Evolutionary conservation across 2,113 vertebrate genomes (phyloP), one percentile per base, ranked within the genome.

Genomic region (Atrichornis clamosus): DNA sequence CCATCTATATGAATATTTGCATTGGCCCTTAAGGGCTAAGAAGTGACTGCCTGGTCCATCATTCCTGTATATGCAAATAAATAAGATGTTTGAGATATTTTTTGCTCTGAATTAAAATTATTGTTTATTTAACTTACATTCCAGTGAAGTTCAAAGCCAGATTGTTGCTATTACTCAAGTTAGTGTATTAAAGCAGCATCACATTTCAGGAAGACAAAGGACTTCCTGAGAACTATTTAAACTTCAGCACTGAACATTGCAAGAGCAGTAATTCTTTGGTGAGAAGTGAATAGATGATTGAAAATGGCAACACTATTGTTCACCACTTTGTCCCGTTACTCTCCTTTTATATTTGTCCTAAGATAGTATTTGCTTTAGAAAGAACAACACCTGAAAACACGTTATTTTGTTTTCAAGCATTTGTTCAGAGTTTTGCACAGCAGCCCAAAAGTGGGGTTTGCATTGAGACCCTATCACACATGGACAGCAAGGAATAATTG

Each of bases 41-140:
- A 63, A 91, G 32, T 10, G 23, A 68, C 33, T 53, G 41, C 8
- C 22, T 4, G 2, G 41, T 52, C n/a, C 42, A 78, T 33, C 52
- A 79, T 82, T 49, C 75, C 33, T 16, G 8, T 44, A 46, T 12
- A 80, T 12, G 19, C 12, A 84, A 95, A 95, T 26, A 75, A 89
- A 64, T 26, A 44, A 80, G 62, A 56, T 32, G 60, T 35, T 39
- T 55, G 15, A 10, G 41, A 28, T 63, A 55, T 52, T 56, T 90
- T 90, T 75, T 70, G 44, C 35, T 69, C 46, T 59, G 28, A 79
- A 91, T 75, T 64, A 91, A 52, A 95, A 63, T 46, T 69, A 86
- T 41, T 22, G 23, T 90, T 80, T 39, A 33, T 15, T 17, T 37
- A 79, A 22, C 32, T 64, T 78, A 62, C 3, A 72, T 77, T 39